Conservation (phyloP, 2,797 vertebrate genomes). For the Pseudomugil gertrudae region DNA sequence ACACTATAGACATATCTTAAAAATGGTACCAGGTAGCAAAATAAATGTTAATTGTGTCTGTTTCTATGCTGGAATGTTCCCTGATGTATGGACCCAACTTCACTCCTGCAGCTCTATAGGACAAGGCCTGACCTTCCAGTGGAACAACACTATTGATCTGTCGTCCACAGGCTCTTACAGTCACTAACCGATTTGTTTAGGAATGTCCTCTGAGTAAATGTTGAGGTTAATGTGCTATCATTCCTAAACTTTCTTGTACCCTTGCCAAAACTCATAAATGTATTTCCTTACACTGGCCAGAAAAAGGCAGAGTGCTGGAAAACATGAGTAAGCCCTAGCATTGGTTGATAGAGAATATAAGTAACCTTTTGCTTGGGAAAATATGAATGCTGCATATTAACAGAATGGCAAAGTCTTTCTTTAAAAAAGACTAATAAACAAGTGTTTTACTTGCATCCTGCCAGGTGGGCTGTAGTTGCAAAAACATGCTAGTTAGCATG, state of each 20-base stretch:
- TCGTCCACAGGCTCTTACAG: conserved; percentile 57
- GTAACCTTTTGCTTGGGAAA: neutral
- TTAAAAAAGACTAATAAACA: neutral
- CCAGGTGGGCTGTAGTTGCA: neutral
- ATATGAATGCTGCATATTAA: neutral
- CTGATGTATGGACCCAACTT: neutral
- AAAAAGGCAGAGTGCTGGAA: neutral
- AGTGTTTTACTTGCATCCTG: neutral
- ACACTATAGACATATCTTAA: conserved; percentile 30
- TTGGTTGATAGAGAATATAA: neutral
- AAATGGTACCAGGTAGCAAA: conserved; percentile 12
- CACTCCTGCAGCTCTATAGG: conserved; percentile 14
- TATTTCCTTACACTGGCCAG: neutral
- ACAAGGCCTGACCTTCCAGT: conserved; percentile 50
- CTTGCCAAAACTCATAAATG: conserved; percentile 26
- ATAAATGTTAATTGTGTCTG: conserved; percentile 7
- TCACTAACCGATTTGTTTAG: conserved; percentile 61
- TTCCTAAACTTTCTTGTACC: conserved; percentile 31
- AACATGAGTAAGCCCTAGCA: neutral
- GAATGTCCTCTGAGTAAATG: conserved; percentile 42
- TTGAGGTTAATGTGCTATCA: conserved; percentile 33
- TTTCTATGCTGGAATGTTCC: conserved; percentile 1
- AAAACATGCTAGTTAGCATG: neutral
- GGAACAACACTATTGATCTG: conserved; percentile 62
- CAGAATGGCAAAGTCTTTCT: neutral